Conservation (phyloP, 2,888 invertebrate species). For the Lathronympha strigana region DNA sequence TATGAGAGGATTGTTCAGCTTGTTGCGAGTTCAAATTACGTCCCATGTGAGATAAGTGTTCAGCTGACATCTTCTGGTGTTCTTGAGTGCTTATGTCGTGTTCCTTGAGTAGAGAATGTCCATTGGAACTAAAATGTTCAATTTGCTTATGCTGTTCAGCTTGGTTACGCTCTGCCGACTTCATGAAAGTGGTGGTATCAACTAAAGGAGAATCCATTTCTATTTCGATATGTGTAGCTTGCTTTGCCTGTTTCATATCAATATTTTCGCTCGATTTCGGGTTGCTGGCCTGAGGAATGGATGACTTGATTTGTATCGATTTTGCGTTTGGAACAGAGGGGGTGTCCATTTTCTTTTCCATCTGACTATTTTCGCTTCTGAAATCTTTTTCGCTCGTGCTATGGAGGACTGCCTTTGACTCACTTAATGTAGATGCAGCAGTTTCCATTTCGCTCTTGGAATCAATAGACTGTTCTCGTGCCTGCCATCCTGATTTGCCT, state of each 20-base stretch:
- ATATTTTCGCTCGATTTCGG: conserved; percentile 38
- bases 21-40: background rate
- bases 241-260: conserved; percentile 31
- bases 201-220: conserved; percentile 33
- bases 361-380: conserved; percentile 19
- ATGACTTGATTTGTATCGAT: background rate
- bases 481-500: conserved; percentile 20
- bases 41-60: conserved; percentile 1
- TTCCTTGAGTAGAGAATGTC: conserved; percentile 2
- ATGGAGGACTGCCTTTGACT: conserved; percentile 14
- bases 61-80: conserved; percentile 5
- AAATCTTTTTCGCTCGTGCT: conserved; percentile 14
- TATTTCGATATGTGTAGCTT: conserved; percentile 31
- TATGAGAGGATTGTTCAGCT: background rate
- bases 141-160: conserved; percentile 1
- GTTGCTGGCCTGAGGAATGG: background rate
- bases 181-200: conserved; percentile 42
- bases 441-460: conserved; percentile 36
- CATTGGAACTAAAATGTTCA: background rate
- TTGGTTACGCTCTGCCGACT: conserved; percentile 36
- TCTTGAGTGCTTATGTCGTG: background rate
- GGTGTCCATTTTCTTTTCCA: conserved; percentile 3
- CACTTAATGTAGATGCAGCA: conserved; percentile 31
- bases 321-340: background rate
- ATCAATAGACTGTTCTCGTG: conserved; percentile 15